Conservation (phyloP, 2,113 vertebrate genomes). For the Pogonocichla stellata region DNA sequence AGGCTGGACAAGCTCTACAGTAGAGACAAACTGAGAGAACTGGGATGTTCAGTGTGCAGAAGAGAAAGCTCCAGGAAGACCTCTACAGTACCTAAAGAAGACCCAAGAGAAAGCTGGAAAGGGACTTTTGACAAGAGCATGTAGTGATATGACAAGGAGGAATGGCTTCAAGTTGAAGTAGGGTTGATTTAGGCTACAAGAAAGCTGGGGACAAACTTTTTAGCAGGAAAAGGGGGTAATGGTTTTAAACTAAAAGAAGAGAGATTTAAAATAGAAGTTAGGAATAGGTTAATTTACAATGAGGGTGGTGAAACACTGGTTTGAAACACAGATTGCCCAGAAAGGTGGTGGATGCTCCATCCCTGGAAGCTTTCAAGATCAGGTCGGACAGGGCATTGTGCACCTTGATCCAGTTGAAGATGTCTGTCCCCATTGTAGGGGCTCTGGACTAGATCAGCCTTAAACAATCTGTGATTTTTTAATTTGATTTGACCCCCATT, state of each 20-base stretch:
- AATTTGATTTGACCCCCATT: not conserved
- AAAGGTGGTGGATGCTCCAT: not conserved
- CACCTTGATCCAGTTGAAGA: not conserved
- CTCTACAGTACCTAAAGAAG: not conserved
- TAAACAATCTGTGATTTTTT: not conserved
- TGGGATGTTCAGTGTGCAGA: not conserved
- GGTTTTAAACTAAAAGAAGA: not conserved
- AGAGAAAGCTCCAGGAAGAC: not conserved
- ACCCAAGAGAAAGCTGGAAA: not conserved
- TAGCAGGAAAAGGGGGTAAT: not conserved
- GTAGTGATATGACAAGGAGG: not conserved
- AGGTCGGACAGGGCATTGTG: accelerated
- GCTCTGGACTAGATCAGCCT: not conserved
- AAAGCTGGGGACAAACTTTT: not conserved
- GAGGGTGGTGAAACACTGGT: not conserved
- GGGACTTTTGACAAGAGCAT: not conserved
- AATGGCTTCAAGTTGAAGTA: not conserved
- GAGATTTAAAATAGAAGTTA: not conserved
- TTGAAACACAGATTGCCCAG: not conserved
- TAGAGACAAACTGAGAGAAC: not conserved
- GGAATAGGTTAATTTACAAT: not conserved
- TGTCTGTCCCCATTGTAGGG: no score
- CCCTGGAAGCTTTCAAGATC: not conserved
- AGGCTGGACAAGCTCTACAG: not conserved
- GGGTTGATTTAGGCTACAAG: not conserved